These are phyloP conservation scores for Alentia gelatinosa DNA, from an alignment of 2,888 invertebrate species.

Conservation along the genomic window DNA sequence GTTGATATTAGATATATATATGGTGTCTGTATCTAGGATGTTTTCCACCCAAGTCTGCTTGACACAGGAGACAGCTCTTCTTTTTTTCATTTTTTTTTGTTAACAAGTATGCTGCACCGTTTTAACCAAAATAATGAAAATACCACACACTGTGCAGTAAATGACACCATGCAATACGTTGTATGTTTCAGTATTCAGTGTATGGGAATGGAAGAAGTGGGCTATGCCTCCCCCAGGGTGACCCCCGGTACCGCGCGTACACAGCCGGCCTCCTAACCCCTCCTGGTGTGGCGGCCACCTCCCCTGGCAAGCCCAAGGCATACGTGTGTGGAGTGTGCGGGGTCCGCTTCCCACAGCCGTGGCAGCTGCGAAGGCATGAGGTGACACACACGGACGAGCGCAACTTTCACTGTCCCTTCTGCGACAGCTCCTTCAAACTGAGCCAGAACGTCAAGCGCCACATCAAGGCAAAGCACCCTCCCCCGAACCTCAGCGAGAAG, in stretches of 20 bases:
- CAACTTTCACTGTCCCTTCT: neutral
- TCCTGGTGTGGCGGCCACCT: neutral
- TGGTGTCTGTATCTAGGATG: no score
- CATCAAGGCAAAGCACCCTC: constrained; percentile 24
- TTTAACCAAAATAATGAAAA: no score
- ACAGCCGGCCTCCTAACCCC: neutral
- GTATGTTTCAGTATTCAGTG: constrained; percentile 14
- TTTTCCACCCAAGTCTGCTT: no score
- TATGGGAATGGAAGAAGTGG: neutral
- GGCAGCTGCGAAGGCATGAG: constrained; percentile 9
- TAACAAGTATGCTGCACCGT: no score
- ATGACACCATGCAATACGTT: constrained; percentile 16
- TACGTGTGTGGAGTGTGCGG: neutral
- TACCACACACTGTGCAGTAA: neutral
- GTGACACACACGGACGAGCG: constrained; percentile 12
- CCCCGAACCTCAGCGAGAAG: neutral
- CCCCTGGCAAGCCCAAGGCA: neutral
- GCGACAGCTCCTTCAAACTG: neutral
- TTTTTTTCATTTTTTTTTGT: no score
- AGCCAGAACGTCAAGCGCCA: neutral
- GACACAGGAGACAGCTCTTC: no score
- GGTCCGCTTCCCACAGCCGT: neutral
- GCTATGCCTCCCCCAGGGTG: neutral
- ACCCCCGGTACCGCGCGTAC: neutral
- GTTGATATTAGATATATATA: no score